A percentile compares a stretch with the other conserved stretches of the same genome.
Evolutionary conservation across 2,888 invertebrate species (phyloP).

Genomic region (Beris chalybata): DNA sequence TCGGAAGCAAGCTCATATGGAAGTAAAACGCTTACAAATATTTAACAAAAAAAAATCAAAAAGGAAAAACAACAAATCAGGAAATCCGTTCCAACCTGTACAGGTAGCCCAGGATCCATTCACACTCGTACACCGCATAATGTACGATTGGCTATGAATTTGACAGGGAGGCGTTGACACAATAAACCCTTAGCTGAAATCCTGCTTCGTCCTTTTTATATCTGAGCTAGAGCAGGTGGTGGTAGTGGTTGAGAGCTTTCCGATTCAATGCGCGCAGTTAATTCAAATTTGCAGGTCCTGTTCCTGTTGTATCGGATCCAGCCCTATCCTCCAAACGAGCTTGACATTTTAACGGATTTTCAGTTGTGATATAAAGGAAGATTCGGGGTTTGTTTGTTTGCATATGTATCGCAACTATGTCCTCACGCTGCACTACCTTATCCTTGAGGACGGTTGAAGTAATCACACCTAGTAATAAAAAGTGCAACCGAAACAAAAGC

Average conservation of each 20-base stretch:
- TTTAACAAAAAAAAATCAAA: too few relatives aligned
- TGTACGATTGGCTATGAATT: constrained; percentile 31
- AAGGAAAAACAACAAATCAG: too few relatives aligned
- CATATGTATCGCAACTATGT: neutral
- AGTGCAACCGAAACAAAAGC: constrained; percentile 6
- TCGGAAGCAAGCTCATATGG: too few relatives aligned
- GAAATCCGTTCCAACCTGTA: too few relatives aligned
- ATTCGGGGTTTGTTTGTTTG: constrained; percentile 11
- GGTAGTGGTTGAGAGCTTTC: neutral
- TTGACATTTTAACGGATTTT: constrained; percentile 1
- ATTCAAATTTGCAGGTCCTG: neutral
- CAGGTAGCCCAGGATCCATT: too few relatives aligned
- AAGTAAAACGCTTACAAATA: too few relatives aligned
- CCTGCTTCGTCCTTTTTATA: neutral
- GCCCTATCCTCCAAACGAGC: constrained; percentile 16
- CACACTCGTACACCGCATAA: neutral
- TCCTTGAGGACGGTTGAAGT: too few relatives aligned
- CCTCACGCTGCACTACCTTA: too few relatives aligned
- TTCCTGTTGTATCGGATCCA: constrained; percentile 5
- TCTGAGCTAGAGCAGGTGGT: too few relatives aligned
- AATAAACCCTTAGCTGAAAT: constrained; percentile 1
- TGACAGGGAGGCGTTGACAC: constrained; percentile 35
- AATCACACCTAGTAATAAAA: too few relatives aligned
- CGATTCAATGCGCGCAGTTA: constrained; percentile 19
- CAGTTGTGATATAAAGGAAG: neutral